A percentile compares a stretch with the other conserved stretches of the same genome.
Conservation (phyloP, 2,888 invertebrate species). For the Eueremaeus valkanovi region DNA sequence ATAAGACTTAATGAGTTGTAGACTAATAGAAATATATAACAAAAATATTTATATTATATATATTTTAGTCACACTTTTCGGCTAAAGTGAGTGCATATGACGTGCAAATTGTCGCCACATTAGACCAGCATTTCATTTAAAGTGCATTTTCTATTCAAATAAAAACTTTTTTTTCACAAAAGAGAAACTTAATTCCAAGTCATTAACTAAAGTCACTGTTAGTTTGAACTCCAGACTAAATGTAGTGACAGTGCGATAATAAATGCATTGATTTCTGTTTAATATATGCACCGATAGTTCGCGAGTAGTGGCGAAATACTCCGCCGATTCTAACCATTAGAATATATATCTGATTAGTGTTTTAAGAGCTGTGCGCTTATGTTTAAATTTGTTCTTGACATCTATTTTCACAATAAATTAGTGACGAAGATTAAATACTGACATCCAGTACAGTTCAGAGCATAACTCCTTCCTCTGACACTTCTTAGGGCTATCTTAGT, state of each 20-base stretch:
- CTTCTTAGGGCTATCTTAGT: background rate
- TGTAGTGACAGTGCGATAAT: background rate
- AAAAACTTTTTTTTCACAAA: background rate
- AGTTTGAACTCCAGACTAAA: background rate
- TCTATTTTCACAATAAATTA: conserved; percentile 28
- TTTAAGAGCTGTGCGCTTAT: background rate
- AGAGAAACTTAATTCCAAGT: background rate
- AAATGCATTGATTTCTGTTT: conserved; percentile 29
- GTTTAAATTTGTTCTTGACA: conserved; percentile 1
- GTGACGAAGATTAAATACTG: background rate
- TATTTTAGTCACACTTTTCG: conserved; percentile 28
- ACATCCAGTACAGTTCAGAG: background rate
- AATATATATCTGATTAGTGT: conserved; percentile 18
- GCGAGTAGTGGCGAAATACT: background rate
- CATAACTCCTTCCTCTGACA: background rate
- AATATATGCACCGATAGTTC: conserved; percentile 26
- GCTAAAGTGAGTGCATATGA: conserved; percentile 18
- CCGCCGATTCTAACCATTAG: background rate
- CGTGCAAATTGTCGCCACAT: conserved; percentile 25
- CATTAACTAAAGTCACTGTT: background rate
- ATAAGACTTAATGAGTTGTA: conserved; percentile 2
- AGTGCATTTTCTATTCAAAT: conserved; percentile 12
- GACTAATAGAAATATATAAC: conserved; percentile 12
- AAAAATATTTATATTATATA: conserved; percentile 9
- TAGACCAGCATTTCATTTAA: conserved; percentile 19